These are phyloP conservation scores for Clarias macrocephalus DNA, from an alignment of 2,113 vertebrate genomes.

Conservation along the genomic window DNA sequence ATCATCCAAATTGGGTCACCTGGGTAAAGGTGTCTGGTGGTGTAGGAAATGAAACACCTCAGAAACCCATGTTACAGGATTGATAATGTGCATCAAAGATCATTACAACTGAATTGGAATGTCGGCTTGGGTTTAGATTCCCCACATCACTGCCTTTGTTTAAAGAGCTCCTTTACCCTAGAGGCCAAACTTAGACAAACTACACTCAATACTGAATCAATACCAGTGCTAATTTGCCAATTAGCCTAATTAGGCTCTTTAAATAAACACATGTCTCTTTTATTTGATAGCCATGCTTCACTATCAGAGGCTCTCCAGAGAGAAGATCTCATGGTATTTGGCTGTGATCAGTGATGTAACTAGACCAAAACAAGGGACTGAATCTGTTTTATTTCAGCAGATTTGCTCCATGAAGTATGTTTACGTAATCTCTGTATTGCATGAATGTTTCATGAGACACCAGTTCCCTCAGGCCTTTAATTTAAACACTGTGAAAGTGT, in stretches of 20 bases:
- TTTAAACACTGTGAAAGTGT: conserved; percentile 18
- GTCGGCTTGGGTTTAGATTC: conserved; percentile 53
- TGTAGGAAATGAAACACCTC: neutral
- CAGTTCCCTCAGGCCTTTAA: conserved; percentile 12
- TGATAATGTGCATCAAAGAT: neutral
- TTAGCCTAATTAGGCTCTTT: conserved; percentile 70
- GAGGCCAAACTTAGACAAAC: conserved; percentile 58
- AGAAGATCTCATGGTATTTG: neutral
- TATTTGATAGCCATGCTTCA: conserved; percentile 39
- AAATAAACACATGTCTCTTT: conserved; percentile 67
- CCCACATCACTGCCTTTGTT: conserved; percentile 64
- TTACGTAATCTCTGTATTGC: neutral
- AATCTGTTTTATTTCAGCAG: neutral
- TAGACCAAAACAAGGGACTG: neutral
- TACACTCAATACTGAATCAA: conserved; percentile 70
- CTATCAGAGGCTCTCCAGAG: conserved; percentile 27
- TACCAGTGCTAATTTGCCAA: conserved; percentile 72
- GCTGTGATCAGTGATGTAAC: neutral
- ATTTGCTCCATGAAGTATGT: neutral
- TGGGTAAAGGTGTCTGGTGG: neutral
- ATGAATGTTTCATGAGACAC: conserved; percentile 1
- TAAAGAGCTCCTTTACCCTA: conserved; percentile 67
- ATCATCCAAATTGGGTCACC: neutral
- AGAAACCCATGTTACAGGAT: neutral
- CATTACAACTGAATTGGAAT: neutral